A percentile compares a stretch with the other conserved stretches of the same genome.
phyloP scores from a whole-genome alignment of 2,797 vertebrate species.

The Sebastes taczanowskii region DNA sequence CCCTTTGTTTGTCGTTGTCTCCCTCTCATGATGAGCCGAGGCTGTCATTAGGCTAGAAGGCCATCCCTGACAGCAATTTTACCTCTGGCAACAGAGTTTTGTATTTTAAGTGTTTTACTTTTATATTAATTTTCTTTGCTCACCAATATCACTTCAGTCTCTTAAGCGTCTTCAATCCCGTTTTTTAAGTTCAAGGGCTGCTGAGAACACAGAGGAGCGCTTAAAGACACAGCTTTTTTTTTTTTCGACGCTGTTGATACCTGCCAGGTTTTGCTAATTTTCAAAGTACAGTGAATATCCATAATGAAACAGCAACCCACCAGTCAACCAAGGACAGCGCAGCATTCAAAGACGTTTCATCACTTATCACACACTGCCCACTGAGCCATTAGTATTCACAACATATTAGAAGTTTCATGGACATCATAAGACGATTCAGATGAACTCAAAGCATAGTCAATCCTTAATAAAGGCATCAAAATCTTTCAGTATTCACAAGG shows the following conservation, averaged over 20 bases:
- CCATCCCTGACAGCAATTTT: constrained; percentile 60
- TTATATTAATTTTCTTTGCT: constrained; percentile 72
- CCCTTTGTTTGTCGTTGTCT: constrained; percentile 58
- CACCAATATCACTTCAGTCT: constrained; percentile 61
- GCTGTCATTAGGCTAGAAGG: constrained; percentile 61
- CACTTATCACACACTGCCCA: constrained; percentile 71
- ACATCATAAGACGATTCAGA: constrained; percentile 66
- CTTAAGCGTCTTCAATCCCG: constrained; percentile 60
- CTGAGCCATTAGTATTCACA: constrained; percentile 73
- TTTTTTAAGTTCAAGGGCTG: constrained; percentile 75
- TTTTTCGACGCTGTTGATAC: constrained; percentile 72
- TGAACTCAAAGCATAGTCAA: constrained; percentile 62
- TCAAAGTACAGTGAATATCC: constrained; percentile 71
- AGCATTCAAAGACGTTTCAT: constrained; percentile 72
- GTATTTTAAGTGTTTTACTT: constrained; percentile 77
- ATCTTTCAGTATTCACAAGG: constrained; percentile 68
- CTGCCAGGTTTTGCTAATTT: constrained; percentile 78
- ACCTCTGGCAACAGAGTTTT: constrained; percentile 65
- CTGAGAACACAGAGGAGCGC: constrained; percentile 61
- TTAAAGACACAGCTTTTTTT: constrained; percentile 56
- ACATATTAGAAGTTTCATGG: constrained; percentile 73
- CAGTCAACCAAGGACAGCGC: constrained; percentile 73
- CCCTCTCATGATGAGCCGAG: constrained; percentile 49
- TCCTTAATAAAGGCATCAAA: constrained; percentile 73
- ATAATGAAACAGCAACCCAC: constrained; percentile 69